Evolutionary conservation across 2,113 vertebrate species (phyloP), one percentile per base, ranked within the genome.

Genomic region (Taurulus bubalis): DNA sequence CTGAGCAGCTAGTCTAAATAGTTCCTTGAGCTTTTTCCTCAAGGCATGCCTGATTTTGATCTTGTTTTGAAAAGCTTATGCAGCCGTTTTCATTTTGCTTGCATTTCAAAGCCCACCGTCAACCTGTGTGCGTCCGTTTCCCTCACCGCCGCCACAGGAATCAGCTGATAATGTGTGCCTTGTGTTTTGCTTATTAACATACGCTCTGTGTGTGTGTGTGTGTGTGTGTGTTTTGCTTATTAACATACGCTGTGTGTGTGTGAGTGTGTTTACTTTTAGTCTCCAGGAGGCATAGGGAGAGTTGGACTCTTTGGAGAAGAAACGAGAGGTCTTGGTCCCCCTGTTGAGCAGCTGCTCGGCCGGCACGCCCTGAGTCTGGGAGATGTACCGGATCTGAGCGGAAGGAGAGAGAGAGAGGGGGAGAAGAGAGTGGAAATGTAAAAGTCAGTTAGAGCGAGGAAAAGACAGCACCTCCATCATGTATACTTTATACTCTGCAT

Each of bases 341-440:
- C 97, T 96, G 90, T 96, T 99, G 90, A 99, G 95, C 91, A 99
- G 92, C 68, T 97, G 97, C 85, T 99, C 97, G 65, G 96, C 95
- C 2, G 97, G 98, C 77, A 96, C 94, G 73, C 98, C 98, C 95
- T 99, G 98, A 76, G 98, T 99, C 95, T 99, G 98, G 77, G 98
- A 99, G 95, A 99, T 99, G 93, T 98, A 99, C 90, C 98, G 97
- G 94, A 99, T 99, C 98, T 99, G 94, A 64, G 24, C 6, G 9
- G 49, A 70, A 12, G 62, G 45, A 26, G 16, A 15, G 5, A 45
- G 14, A 34, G 34, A 34, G 20, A 32, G 20, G 2, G 56, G 24
- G 24, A 6, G 28, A 1, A 12, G 9, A 24, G 12, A n/a, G 51
- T 20, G 0, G 22, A 24, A 45, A 18, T 55, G 4, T 14, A 3